A percentile compares a stretch with the other conserved stretches of the same genome.
Conservation (phyloP, 2,888 invertebrate species). For the Arge pagana region DNA sequence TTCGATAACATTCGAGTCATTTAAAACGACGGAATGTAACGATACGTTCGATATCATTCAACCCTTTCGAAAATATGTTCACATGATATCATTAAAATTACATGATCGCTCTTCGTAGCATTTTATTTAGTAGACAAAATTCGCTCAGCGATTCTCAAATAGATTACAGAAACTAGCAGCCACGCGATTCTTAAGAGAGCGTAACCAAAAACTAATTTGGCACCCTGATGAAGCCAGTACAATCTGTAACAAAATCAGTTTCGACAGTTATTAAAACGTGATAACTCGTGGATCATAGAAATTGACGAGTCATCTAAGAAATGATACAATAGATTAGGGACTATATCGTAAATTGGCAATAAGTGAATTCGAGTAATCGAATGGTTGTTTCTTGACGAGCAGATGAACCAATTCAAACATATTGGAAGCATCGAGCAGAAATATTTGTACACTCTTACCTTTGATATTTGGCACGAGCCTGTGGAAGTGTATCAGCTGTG, state of each 20-base stretch:
- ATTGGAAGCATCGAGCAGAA: not conserved
- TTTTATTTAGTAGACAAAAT: too few species aligned
- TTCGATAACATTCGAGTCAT: too few species aligned
- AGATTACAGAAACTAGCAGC: constrained; percentile 35
- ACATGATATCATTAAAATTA: too few species aligned
- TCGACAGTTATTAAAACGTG: not conserved
- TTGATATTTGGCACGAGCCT: constrained; percentile 63
- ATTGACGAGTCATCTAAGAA: not conserved
- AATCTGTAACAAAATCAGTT: constrained; percentile 48
- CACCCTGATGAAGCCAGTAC: constrained; percentile 53
- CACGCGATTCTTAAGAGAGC: constrained; percentile 45
- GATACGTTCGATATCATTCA: too few species aligned
- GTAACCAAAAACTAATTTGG: constrained; percentile 48
- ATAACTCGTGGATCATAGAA: not conserved
- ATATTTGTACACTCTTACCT: constrained; percentile 58
- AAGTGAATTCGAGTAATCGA: too few species aligned
- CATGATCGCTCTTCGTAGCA: too few species aligned
- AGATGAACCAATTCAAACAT: not conserved
- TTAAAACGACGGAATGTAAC: too few species aligned
- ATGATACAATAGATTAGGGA: not conserved
- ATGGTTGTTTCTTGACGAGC: too few species aligned
- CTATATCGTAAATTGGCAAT: not conserved
- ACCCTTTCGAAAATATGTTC: too few species aligned
- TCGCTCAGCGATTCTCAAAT: constrained; percentile 23
- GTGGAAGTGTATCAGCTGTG: constrained; percentile 73